These are phyloP conservation scores for Ceramica pisi DNA, from an alignment of 2,888 invertebrate species.

Conservation along the genomic window DNA sequence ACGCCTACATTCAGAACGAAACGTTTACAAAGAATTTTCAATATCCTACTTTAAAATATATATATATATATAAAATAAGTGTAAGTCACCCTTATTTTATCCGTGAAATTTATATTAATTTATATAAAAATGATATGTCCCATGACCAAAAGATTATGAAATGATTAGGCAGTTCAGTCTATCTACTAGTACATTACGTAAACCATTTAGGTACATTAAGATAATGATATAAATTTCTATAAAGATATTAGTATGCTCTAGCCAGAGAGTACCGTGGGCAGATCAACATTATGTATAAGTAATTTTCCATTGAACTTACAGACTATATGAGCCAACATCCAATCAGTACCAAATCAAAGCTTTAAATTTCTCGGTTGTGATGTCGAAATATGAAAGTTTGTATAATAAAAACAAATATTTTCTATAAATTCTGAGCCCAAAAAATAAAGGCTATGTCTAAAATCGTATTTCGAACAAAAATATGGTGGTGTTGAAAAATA, in stretches of 20 bases:
- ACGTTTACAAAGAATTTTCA: slow-evolving; percentile 56
- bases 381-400: slow-evolving; percentile 71
- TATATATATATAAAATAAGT: slow-evolving; percentile 68
- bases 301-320: slow-evolving; percentile 76
- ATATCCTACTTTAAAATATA: slow-evolving; percentile 64
- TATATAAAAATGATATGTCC: slow-evolving; percentile 84
- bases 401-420: slow-evolving; percentile 61
- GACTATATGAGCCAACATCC: slow-evolving; percentile 84
- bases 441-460: slow-evolving; percentile 65
- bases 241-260: slow-evolving; percentile 69
- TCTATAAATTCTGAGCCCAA: slow-evolving; percentile 67
- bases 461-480: slow-evolving; percentile 72
- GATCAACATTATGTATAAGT: slow-evolving; percentile 71
- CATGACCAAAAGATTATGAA: slow-evolving; percentile 81
- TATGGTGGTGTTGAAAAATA: slow-evolving; percentile 77
- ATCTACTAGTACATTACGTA: slow-evolving; percentile 76
- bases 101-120: slow-evolving; percentile 65
- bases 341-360: slow-evolving; percentile 90
- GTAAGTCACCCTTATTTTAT: slow-evolving; percentile 61
- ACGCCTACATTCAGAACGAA: slow-evolving; percentile 78
- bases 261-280: slow-evolving; percentile 81
- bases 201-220: slow-evolving; percentile 72
- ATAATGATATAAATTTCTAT: slow-evolving; percentile 70
- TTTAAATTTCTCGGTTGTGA: slow-evolving; percentile 81
- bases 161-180: slow-evolving; percentile 76